Conservation (phyloP, 2,888 invertebrate genomes). For the Sarcophaga subvicina region DNA sequence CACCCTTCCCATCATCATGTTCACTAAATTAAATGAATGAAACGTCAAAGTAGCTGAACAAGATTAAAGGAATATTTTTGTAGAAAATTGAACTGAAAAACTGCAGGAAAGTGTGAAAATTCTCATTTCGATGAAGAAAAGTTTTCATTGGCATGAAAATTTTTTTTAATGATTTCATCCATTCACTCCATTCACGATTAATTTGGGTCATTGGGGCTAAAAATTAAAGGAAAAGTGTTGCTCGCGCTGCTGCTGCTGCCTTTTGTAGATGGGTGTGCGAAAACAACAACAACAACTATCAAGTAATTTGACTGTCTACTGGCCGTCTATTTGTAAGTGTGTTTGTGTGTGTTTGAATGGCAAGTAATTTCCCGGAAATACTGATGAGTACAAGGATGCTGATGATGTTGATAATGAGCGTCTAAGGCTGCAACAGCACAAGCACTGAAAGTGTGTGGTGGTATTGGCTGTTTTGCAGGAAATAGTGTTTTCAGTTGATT, state of each 20-base stretch:
- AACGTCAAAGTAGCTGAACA: neutral
- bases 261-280: neutral
- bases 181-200: conserved; percentile 52
- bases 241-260: conserved; percentile 35
- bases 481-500: neutral
- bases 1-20: neutral
- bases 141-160: conserved; percentile 48
- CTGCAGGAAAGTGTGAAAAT: neutral
- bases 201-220: conserved; percentile 69
- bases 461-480: conserved; percentile 33
- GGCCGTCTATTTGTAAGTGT: conserved; percentile 57
- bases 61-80: neutral
- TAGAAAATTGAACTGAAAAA: neutral
- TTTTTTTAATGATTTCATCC: conserved; percentile 37
- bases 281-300: conserved; percentile 12
- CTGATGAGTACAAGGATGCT: conserved; percentile 71
- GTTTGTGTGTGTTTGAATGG: neutral
- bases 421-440: conserved; percentile 1
- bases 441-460: conserved; percentile 18
- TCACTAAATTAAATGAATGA: neutral
- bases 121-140: neutral
- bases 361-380: conserved; percentile 31
- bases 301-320: conserved; percentile 63
- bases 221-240: conserved; percentile 64
- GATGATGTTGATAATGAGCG: conserved; percentile 56